Evolutionary conservation across 2,888 invertebrate genomes (phyloP), one percentile per base, ranked within the genome.

Genomic region (Pediacus dermestoides): DNA sequence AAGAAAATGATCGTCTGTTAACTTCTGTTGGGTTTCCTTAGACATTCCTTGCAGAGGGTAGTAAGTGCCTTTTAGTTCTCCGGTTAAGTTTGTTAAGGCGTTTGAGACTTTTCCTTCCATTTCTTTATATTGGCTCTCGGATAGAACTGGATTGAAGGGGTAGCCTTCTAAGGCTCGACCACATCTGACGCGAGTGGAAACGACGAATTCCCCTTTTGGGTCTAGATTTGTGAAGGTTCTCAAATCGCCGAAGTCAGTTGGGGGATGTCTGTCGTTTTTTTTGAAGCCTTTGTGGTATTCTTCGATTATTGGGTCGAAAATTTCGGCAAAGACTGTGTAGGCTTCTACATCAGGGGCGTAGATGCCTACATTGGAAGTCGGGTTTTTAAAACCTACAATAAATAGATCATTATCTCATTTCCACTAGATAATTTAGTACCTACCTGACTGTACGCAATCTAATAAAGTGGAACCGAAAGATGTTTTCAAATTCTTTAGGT

Each of bases 1-100:
- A 57, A 95, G 80, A 82, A 93, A 94, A 73, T 95, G 94, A 72
- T 94, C 93, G 62, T 93, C 91, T 64, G 95, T 94, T 63, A 96
- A 80, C 73, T 93, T 85, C 71, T 92, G 88, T 75, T 94, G 93
- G 44, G 86, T 85, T 37, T 86, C 81, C 76, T 92, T 91, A 69
- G 85, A 82, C 93, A 94, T 93, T 59, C 90, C 91, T 34, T 85
- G 85, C 61, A 95, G 77, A 7, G 94, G 91, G 71, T 85, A 89
- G 80, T 92, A 95, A 54, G 85, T 87, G 39, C 94, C 94, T 75
- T 89, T 85, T 39, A 92, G 80, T 66, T 94, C 93, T 25, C 86
- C 61, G 8, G 48, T 44, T 6, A 68, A 34, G 3, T 42, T 44
- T 4, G 39, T 55, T 34, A 75, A 59, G 18, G 64, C 64, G 3